Conservation (phyloP, 1,140 invertebrate species). For the Lasioglossum baleicum region DNA sequence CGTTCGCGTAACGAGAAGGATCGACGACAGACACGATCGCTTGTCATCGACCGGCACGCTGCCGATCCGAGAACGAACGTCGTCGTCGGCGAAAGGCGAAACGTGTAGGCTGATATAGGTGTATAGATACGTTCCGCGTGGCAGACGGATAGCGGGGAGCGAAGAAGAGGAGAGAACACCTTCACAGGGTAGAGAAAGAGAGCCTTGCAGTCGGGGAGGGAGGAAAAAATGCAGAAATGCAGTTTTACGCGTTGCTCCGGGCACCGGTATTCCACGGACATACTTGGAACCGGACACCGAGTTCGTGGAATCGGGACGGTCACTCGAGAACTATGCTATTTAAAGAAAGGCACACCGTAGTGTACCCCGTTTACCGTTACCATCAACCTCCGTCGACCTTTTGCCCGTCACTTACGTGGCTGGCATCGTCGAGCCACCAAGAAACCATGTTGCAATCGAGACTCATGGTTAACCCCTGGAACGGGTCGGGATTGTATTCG, state of each 20-base stretch:
- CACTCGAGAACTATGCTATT: slow-evolving; percentile 62
- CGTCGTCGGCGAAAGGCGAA: slow-evolving; percentile 53
- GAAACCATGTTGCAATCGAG: slow-evolving; percentile 2
- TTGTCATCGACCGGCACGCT: slow-evolving; percentile 6
- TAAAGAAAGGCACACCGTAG: slow-evolving; percentile 58
- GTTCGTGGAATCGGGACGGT: slow-evolving; percentile 62
- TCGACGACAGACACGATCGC: slow-evolving; percentile 14
- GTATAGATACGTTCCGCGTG: slow-evolving; percentile 2
- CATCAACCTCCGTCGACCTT: slow-evolving; percentile 59
- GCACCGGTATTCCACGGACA: slow-evolving; percentile 45
- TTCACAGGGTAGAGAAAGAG: background rate
- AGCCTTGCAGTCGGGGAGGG: background rate
- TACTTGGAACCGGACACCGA: slow-evolving; percentile 64
- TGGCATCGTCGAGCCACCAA: background rate
- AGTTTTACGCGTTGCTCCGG: slow-evolving; percentile 34
- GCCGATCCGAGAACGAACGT: slow-evolving; percentile 33
- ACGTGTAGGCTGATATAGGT: slow-evolving; percentile 34
- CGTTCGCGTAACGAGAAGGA: slow-evolving; percentile 28
- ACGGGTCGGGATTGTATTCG: background rate
- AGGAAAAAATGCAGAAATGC: slow-evolving; percentile 48
- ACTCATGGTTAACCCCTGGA: slow-evolving; percentile 6
- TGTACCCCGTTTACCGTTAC: slow-evolving; percentile 52
- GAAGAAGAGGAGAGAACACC: too few relatives aligned
- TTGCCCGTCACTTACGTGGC: slow-evolving; percentile 40
- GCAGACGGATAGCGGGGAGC: background rate